Conservation (phyloP, 2,797 vertebrate species). For the Ctenopoma kingsleyae region DNA sequence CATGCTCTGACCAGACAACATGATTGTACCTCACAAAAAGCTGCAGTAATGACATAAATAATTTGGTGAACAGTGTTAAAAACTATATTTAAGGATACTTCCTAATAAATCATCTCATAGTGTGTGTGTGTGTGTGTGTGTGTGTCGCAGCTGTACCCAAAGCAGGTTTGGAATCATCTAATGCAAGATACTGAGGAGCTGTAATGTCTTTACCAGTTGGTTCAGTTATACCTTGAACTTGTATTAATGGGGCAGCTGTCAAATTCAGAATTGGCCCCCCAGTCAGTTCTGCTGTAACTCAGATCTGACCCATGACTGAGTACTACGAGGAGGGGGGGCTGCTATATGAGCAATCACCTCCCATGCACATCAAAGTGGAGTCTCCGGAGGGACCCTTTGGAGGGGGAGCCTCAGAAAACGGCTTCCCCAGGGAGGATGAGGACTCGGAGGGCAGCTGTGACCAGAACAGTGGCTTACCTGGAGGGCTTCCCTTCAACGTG, state of each 20-base stretch:
- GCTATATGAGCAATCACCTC: conserved; percentile 90
- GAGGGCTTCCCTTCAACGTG: conserved; percentile 87
- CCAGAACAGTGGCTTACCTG: conserved; percentile 79
- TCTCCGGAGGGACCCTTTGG: conserved; percentile 88
- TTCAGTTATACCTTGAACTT: conserved; percentile 40
- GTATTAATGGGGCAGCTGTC: conserved; percentile 72
- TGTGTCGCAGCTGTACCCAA: conserved; percentile 17
- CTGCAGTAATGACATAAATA: conserved; percentile 26
- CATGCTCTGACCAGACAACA: background rate
- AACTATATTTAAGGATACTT: conserved; percentile 3
- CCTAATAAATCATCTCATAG: background rate
- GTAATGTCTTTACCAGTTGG: conserved; percentile 37
- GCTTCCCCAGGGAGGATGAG: conserved; percentile 88
- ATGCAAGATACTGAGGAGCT: conserved; percentile 11
- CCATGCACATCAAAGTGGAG: conserved; percentile 91
- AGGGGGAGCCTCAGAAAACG: conserved; percentile 86
- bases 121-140: no score
- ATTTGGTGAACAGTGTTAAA: background rate
- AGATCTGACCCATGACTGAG: conserved; percentile 87
- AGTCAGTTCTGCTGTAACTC: conserved; percentile 81
- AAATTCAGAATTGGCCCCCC: conserved; percentile 75
- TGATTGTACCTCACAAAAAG: conserved; percentile 3
- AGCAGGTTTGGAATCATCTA: conserved; percentile 14
- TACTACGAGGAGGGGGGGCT: conserved; percentile 90
- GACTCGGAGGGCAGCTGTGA: conserved; percentile 88